Base-by-base conservation (phyloP, 2,888 invertebrate genomes). In the Kuschelorhynchus macadamiae region DNA sequence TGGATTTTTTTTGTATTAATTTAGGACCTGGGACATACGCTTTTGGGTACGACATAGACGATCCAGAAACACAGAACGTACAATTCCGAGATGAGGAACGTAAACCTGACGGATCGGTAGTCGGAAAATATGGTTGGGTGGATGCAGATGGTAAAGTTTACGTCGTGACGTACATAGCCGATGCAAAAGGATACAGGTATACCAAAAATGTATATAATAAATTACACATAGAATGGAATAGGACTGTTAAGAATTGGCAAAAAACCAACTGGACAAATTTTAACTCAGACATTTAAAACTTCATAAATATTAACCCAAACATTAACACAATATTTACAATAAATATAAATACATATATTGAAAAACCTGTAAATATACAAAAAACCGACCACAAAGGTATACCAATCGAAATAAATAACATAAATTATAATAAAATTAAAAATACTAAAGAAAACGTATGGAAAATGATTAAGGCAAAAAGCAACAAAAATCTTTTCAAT, bases 1-100 rank as follows among this genome's bases (percentile, higher is more conserved):
- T n/a, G n/a, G n/a, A n/a, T n/a, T n/a, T n/a, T n/a, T n/a, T n/a
- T n/a, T n/a, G n/a, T n/a, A n/a, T n/a, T n/a, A n/a, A n/a, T n/a
- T n/a, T n/a, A 61, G 89, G 88, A 30, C 86, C 88, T 16, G 89
- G 90, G 16, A 88, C 90, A 0, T 92, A 92, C 78, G 87, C 90
- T 0, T 93, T 91, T 78, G 91, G 92, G 11, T 93, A 91, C 78
- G 90, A 92, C 75, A 83, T 91, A 5, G 85, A 88, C 36, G 92
- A 93, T 78, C 84, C 87, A 0, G 79, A 79, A 5, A 88, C 87
- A 1, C 88, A 89, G 9, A 92, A 92, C 75, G 85, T 86, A 4
- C 93, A 93, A 78, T 93, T 89, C 77, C 85, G 92, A 2, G 88
- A 88, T 53, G 93, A 93, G 78, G 89, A 91, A 73, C 85, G 90